Conservation (phyloP, 2,797 vertebrate genomes). For the Sebastes kiyomatsui region DNA sequence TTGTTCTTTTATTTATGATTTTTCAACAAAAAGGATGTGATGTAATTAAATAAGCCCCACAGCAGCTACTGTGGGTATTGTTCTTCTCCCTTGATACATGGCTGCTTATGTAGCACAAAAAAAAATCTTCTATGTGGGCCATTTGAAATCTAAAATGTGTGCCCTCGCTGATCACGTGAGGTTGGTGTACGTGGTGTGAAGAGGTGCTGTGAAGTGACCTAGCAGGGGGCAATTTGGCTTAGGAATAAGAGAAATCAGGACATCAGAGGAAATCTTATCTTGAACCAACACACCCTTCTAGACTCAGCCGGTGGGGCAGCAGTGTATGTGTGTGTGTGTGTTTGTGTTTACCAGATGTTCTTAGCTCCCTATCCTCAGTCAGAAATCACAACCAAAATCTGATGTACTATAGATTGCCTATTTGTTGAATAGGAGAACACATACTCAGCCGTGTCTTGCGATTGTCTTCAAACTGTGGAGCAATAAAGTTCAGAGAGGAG, state of each 20-base stretch:
- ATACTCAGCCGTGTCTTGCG: not conserved
- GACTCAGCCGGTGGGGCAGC: constrained; percentile 44
- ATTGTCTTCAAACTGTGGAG: too few species aligned
- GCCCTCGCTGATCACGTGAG: not conserved
- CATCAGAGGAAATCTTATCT: constrained; percentile 76
- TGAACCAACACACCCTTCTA: constrained; percentile 64
- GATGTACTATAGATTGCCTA: not conserved
- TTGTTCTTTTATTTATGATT: constrained; percentile 66
- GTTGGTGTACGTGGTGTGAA: not conserved
- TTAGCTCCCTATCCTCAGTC: not conserved
- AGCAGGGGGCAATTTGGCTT: constrained; percentile 42
- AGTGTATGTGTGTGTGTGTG: constrained; percentile 12
- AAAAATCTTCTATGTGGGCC: not conserved
- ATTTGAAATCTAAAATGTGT: constrained; percentile 2
- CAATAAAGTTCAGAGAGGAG: not conserved
- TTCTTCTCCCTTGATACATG: not conserved
- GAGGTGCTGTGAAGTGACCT: constrained; percentile 10
- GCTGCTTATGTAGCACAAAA: constrained; percentile 23
- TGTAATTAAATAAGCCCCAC: constrained; percentile 31
- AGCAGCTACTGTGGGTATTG: constrained; percentile 19
- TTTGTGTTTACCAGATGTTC: not conserved
- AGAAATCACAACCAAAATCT: constrained; percentile 14
- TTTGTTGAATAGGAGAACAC: not conserved
- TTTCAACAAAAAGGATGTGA: constrained; percentile 42
- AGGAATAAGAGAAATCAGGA: constrained; percentile 59